These are phyloP conservation scores for Aspidiotus destructor DNA, from an alignment of 2,888 invertebrate genomes.

Conservation along the genomic window DNA sequence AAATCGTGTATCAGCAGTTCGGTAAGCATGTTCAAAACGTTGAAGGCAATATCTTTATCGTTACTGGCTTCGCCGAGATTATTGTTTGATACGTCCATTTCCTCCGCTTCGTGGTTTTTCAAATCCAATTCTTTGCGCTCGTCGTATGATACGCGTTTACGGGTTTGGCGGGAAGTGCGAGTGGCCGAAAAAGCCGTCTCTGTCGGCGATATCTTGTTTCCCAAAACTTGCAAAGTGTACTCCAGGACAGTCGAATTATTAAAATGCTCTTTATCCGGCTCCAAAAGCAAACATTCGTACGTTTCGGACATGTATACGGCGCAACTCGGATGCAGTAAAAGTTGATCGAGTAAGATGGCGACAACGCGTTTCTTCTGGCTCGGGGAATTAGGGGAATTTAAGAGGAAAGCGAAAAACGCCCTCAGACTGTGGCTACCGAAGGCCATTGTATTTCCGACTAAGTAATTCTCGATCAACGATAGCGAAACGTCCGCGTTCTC, in stretches of 20 bases:
- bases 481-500: background rate
- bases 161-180: too few species aligned
- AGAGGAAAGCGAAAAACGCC: background rate
- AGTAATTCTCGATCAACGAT: background rate
- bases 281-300: background rate
- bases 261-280: background rate
- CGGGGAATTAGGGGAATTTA: background rate
- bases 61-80: too few species aligned
- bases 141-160: too few species aligned
- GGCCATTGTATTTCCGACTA: background rate
- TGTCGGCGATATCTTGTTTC: background rate
- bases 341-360: background rate
- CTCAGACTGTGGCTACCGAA: background rate
- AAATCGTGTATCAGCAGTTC: too few species aligned
- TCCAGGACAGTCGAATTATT: background rate
- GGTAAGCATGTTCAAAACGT: too few species aligned
- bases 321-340: slow-evolving; percentile 2
- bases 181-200: background rate
- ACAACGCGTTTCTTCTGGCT: background rate
- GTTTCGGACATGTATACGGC: background rate
- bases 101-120: too few species aligned
- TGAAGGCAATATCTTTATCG: too few species aligned
- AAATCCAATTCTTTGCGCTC: too few species aligned
- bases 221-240: background rate
- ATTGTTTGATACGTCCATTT: too few species aligned